Conservation (phyloP, 2,888 invertebrate species). For the Apodemia hepburni region DNA sequence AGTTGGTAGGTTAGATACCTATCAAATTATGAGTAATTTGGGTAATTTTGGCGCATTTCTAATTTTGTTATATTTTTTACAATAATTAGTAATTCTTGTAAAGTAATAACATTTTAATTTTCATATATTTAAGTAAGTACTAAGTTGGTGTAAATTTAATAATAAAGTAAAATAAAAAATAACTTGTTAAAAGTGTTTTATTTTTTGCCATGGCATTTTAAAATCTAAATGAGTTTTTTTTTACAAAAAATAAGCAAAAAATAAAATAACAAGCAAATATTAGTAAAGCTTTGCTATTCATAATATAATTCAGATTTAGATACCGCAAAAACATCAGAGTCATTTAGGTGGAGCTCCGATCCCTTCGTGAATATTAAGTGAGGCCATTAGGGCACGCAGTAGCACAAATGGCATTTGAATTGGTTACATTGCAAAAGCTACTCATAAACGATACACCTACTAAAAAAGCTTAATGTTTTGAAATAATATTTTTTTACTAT, state of each 20-base stretch:
- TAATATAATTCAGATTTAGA: slow-evolving; percentile 11
- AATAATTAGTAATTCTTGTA: no score
- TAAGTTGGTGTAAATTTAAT: no score
- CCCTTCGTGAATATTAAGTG: slow-evolving; percentile 69
- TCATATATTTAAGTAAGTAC: no score
- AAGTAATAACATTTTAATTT: no score
- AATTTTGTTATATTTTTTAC: no score
- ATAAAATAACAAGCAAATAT: neutral
- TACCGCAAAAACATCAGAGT: slow-evolving; percentile 23
- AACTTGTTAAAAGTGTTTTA: no score
- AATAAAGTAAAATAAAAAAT: no score
- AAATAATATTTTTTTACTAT: neutral
- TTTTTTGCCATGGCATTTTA: no score
- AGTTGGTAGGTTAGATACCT: no score
- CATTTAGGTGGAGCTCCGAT: slow-evolving; percentile 37
- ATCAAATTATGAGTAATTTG: no score
- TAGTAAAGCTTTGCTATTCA: slow-evolving; percentile 8
- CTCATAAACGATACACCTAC: slow-evolving; percentile 34
- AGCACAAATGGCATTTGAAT: slow-evolving; percentile 58
- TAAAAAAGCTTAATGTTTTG: neutral
- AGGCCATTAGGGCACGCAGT: slow-evolving; percentile 56
- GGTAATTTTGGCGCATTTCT: no score
- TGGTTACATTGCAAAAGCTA: slow-evolving; percentile 50
- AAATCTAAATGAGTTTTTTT: no score
- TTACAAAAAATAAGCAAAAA: neutral